These are phyloP conservation scores for Dynastes hyllus DNA, from an alignment of 2,888 invertebrate species.

Conservation along the genomic window DNA sequence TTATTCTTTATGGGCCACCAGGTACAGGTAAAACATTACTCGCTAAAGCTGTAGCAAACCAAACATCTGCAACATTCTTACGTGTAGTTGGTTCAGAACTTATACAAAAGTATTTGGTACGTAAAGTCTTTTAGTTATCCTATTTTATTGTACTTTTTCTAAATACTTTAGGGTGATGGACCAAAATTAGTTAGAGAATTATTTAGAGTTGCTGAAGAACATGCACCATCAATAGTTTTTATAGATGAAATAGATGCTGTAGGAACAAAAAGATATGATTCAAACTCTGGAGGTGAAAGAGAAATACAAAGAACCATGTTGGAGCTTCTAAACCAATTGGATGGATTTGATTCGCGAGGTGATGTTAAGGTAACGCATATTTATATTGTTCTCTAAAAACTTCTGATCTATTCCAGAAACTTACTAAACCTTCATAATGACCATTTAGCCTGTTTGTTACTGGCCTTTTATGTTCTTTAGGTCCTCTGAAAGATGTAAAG, in stretches of 20 bases:
- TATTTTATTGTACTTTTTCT: slow-evolving; percentile 15
- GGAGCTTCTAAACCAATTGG: slow-evolving; percentile 97
- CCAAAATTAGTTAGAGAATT: slow-evolving; percentile 98
- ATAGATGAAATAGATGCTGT: slow-evolving; percentile 99
- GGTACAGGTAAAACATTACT: slow-evolving; percentile 98
- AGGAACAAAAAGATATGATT: slow-evolving; percentile 98
- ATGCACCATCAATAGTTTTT: slow-evolving; percentile 99
- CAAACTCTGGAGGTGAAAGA: slow-evolving; percentile 98
- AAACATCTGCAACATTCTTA: slow-evolving; percentile 98
- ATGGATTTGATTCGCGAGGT: slow-evolving; percentile 97
- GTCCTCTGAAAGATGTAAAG: no score
- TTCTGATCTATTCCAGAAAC: not conserved
- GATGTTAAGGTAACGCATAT: slow-evolving; percentile 89
- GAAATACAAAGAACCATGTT: slow-evolving; percentile 99
- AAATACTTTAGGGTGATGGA: slow-evolving; percentile 87
- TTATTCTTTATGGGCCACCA: slow-evolving; percentile 97
- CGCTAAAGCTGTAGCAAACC: slow-evolving; percentile 99
- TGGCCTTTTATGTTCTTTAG: no score
- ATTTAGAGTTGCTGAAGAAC: slow-evolving; percentile 99
- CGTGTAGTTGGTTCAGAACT: slow-evolving; percentile 99
- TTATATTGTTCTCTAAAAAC: slow-evolving; percentile 47
- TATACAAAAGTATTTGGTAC: slow-evolving; percentile 96
- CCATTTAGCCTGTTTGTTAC: no score
- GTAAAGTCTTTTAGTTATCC: slow-evolving; percentile 51
- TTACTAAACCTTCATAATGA: no score